phyloP scores from a whole-genome alignment of 2,888 invertebrate species.

The Leptopilina drosophilae region DNA sequence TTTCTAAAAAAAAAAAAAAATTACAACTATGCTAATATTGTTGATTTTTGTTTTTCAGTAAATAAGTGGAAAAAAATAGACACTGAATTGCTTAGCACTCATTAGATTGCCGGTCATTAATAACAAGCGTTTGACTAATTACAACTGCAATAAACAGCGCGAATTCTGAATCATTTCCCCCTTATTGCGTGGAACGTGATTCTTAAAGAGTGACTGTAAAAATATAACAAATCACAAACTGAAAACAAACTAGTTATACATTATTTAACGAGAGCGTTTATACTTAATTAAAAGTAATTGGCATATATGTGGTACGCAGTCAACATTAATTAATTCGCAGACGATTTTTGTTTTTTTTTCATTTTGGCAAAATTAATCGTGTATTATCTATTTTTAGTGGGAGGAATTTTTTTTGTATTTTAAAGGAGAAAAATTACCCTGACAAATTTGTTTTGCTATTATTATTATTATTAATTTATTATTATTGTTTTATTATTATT shows the following conservation, averaged over 20 bases:
- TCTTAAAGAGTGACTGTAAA: neutral
- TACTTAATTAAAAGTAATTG: conserved; percentile 5
- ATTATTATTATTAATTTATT: no score
- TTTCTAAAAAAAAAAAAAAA: neutral
- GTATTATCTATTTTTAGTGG: neutral
- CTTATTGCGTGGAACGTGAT: neutral
- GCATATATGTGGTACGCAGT: neutral
- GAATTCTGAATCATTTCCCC: neutral
- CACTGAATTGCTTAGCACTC: neutral
- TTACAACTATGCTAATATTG: neutral
- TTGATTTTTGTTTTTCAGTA: neutral
- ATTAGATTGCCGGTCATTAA: conserved; percentile 1
- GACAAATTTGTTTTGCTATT: no score
- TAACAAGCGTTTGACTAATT: conserved; percentile 11
- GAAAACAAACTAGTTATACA: conserved; percentile 2
- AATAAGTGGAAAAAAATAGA: neutral
- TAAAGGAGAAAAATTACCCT: no score
- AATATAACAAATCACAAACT: neutral
- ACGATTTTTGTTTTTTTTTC: neutral
- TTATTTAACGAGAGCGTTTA: conserved; percentile 6
- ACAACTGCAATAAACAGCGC: neutral
- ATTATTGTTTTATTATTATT: no score
- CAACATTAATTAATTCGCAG: neutral
- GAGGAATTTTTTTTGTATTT: no score
- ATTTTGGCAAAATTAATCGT: no score